Base-by-base conservation (phyloP, 2,797 vertebrate genomes). In the Streptopelia turtur region DNA sequence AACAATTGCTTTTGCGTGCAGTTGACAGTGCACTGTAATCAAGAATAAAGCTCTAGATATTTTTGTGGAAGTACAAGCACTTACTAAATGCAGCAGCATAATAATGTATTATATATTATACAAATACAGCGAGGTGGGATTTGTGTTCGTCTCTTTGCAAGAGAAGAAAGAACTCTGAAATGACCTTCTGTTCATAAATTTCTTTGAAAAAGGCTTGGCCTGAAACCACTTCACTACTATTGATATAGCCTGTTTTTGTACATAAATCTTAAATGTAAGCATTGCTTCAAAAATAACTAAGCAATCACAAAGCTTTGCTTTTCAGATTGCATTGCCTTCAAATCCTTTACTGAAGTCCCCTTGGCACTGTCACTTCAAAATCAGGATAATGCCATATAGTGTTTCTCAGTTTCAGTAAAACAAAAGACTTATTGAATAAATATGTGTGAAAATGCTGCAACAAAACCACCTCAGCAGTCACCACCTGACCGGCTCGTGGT, bases 371-470 rank as follows among this genome's bases (percentile, higher is more conserved):
- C 98, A 98, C 96, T 97, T 98, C 96, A 93, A 97, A 98, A 97
- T 97, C 93, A 96, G 96, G 90, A 97, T 96, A 98, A 98, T 93
- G 89, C 93, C 14, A 69, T 47, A 87, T 70, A 95, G 91, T 95
- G 96, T 96, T 98, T 97, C 96, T 97, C 87, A 84, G 50, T 95
- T 95, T 94, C 97, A 96, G 95, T 81, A 96, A 98, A 97, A 98
- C 98, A 98, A 98, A 98, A 98, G 95, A 93, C 94, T 97, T 96
- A 98, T 98, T 98, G 96, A 98, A 98, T 97, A 98, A 98, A 97
- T 95, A 97, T 79, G 97, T 98, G 98, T 97, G 98, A 98, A 98
- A 98, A 97, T 10, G 80, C 56, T 93, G 94, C 93, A 95, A 97
- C 96, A 98, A 98, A 98, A 97, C 94, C 94, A 94, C 96, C 97